Conservation (phyloP, 64 coral and sea anemone species). For the Stichodactyla mertensii region DNA sequence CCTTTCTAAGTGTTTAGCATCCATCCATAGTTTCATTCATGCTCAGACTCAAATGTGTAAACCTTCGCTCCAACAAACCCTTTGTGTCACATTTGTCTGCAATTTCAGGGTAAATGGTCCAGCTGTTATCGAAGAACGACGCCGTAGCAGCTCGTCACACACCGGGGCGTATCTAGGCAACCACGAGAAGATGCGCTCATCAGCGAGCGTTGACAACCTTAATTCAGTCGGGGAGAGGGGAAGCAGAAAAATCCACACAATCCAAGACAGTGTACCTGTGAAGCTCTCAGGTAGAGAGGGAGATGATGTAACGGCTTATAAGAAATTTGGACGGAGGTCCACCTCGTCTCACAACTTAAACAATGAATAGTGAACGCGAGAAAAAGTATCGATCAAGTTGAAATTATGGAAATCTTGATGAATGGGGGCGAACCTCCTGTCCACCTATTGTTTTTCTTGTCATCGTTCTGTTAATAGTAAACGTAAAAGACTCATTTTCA, state of each 20-base stretch:
- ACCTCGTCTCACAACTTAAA: slow-evolving; percentile 71
- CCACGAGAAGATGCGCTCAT: slow-evolving; percentile 36
- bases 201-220: slow-evolving; percentile 68
- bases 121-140: slow-evolving; percentile 32
- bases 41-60: no score
- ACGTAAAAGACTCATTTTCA: not conserved
- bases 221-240: slow-evolving; percentile 63
- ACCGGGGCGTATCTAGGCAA: slow-evolving; percentile 4
- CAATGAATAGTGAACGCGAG: slow-evolving; percentile 6
- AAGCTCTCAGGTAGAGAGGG: slow-evolving; percentile 86
- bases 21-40: no score
- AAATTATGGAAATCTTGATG: not conserved
- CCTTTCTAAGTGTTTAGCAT: no score
- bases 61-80: not conserved
- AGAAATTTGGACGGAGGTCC: slow-evolving; percentile 65
- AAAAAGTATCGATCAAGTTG: not conserved
- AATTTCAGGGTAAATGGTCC: slow-evolving; percentile 74
- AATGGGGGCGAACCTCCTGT: not conserved
- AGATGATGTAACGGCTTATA: slow-evolving; percentile 75
- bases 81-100: not conserved
- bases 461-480: not conserved
- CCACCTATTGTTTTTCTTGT: not conserved
- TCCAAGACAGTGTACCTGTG: slow-evolving; percentile 67
- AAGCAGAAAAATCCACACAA: slow-evolving; percentile 48
- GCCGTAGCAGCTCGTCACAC: slow-evolving; percentile 43